Percentiles rank a stretch among this genome's conserved stretches.
phyloP scores from a whole-genome alignment of 2,113 vertebrate genomes.

The Periophthalmodon schlosseri region DNA sequence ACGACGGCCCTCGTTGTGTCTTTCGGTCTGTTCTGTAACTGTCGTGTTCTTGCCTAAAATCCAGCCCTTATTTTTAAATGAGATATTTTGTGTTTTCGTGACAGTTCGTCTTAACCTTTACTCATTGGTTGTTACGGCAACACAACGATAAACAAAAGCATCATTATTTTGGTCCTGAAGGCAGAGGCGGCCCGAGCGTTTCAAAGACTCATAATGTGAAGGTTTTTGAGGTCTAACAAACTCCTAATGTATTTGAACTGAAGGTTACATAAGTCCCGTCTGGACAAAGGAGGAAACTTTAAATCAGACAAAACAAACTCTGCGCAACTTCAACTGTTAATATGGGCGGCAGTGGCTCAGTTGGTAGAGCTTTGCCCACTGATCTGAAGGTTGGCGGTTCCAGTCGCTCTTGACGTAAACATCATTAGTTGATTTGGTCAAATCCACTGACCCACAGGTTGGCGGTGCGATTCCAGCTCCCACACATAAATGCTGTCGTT shows the following conservation, averaged over 20 bases:
- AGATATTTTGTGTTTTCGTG: not conserved
- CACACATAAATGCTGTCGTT: too few species aligned
- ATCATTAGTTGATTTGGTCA: too few species aligned
- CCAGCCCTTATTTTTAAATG: not conserved
- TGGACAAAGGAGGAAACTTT: not conserved
- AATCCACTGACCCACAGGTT: too few species aligned
- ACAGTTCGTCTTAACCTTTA: not conserved
- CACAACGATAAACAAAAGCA: not conserved
- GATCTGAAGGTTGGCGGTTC: too few species aligned
- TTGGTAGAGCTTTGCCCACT: too few species aligned
- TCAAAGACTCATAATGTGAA: not conserved
- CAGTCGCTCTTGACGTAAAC: too few species aligned
- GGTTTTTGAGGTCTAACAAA: not conserved
- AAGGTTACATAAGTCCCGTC: not conserved
- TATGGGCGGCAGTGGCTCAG: too few species aligned
- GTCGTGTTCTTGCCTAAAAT: not conserved
- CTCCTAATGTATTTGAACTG: not conserved
- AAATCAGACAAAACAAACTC: not conserved
- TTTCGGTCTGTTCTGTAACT: conserved; percentile 8
- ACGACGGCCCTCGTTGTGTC: conserved; percentile 21
- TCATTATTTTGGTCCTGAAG: conserved; percentile 3
- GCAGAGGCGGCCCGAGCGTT: not conserved
- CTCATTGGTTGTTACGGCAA: not conserved
- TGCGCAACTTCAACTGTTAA: too few species aligned
- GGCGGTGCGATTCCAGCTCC: too few species aligned